Evolutionary conservation across 2,888 invertebrate genomes (phyloP), one percentile per base, ranked within the genome.

Genomic region (Eurytoma californica): DNA sequence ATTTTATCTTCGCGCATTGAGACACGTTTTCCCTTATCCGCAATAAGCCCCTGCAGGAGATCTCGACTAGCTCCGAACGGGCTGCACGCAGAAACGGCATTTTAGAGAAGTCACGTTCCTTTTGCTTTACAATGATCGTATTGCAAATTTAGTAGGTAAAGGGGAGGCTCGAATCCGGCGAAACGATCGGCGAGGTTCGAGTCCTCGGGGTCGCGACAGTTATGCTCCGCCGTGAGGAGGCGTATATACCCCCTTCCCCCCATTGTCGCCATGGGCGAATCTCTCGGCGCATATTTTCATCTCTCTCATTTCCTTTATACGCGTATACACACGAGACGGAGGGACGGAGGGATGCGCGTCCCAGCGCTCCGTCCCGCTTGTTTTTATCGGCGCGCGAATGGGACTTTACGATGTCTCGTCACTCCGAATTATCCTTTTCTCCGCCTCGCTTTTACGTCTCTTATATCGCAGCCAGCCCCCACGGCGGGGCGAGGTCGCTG

Each of bases 361-460:
- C 53, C 53, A 69, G 65, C 55, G 72, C 66, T 47, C 53, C 30
- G 47, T 72, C 61, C 57, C 30, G 73, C 72, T 77, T 70, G 68
- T 79, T 73, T 78, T 73, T 68, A 78, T 75, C 68, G 75, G 39
- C n/a, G 83, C 85, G 83, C 83, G 84, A 86, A 86, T 85, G 84
- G 83, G 83, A 87, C 84, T 87, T 87, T 87, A 87, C 84, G 87
- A 86, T 82, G 84, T 85, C 85, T 86, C 85, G 86, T 86, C 86
- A 86, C 82, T 82, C 82, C 79, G 83, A 77, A 81, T 81, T 83
- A 82, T 80, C 57, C 81, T 79, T 81, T 79, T 77, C 77, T 82
- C 81, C 77, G 82, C 82, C 80, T 72, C 73, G 77, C 75, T 73
- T 82, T 81, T 68, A 68, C 63, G 63, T 69, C 63, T 65, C 78